phyloP scores from a whole-genome alignment of 2,113 vertebrate genomes.

The Amphilophus citrinellus region DNA sequence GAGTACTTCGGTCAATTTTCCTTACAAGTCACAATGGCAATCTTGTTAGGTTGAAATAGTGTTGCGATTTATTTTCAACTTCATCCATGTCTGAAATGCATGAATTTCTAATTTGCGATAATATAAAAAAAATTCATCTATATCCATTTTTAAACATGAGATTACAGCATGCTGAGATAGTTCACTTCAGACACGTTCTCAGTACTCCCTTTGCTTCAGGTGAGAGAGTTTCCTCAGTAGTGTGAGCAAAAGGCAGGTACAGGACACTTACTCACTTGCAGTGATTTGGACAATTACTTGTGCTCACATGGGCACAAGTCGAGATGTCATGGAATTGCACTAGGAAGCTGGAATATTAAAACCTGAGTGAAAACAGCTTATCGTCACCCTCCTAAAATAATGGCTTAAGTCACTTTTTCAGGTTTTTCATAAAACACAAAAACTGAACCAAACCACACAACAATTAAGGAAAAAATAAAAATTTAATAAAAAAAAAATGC shows the following conservation, averaged over 20 bases:
- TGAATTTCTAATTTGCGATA: not conserved
- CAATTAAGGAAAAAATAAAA: too few species aligned
- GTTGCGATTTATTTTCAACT: not conserved
- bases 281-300: not conserved
- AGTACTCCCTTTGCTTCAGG: not conserved
- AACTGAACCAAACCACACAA: too few species aligned
- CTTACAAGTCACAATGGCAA: not conserved
- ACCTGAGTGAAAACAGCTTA: not conserved
- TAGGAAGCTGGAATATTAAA: not conserved
- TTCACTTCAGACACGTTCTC: not conserved
- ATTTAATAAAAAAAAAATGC: too few species aligned
- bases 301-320: not conserved
- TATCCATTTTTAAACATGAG: not conserved
- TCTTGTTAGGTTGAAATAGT: not conserved
- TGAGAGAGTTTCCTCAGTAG: not conserved
- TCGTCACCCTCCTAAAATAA: too few species aligned
- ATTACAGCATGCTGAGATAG: not conserved
- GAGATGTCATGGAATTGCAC: not conserved
- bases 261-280: not conserved
- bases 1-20: not conserved
- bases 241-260: not conserved
- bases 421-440: too few species aligned
- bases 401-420: too few species aligned
- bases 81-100: not conserved
- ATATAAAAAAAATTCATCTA: not conserved